Conservation (phyloP, 1,140 invertebrate species). For the Psix sp. region DNA sequence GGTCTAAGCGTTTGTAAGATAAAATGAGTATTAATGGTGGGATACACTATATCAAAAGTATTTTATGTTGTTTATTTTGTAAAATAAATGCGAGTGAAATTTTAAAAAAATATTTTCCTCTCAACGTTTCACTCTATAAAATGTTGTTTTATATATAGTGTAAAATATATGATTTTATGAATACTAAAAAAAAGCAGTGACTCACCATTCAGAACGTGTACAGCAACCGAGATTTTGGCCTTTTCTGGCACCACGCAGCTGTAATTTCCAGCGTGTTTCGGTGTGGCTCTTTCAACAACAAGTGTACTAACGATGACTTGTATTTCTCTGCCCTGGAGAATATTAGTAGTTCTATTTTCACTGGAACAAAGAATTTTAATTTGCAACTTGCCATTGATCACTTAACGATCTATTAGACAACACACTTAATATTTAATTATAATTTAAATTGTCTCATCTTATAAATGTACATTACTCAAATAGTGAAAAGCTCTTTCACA, state of each 20-base stretch:
- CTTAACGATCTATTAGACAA: slow-evolving; percentile 16
- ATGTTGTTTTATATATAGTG: no score
- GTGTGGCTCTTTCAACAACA: slow-evolving; percentile 77
- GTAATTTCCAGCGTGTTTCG: slow-evolving; percentile 80
- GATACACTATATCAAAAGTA: no score
- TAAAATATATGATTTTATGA: neutral
- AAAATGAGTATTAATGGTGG: no score
- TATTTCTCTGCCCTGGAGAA: slow-evolving; percentile 71
- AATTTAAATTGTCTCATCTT: no score
- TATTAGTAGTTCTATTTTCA: slow-evolving; percentile 78
- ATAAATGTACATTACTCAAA: no score
- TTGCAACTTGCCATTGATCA: slow-evolving; percentile 36
- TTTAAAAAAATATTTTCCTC: no score
- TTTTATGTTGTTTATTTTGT: no score
- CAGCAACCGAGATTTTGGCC: slow-evolving; percentile 74
- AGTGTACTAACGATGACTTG: slow-evolving; percentile 79
- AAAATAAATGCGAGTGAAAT: no score
- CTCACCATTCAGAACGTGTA: slow-evolving; percentile 78
- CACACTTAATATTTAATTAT: no score
- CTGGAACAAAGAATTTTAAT: slow-evolving; percentile 63
- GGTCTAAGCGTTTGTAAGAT: no score
- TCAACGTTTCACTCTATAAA: no score
- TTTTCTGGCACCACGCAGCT: slow-evolving; percentile 78
- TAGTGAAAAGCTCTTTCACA: no score
- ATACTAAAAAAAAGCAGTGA: slow-evolving; percentile 19